phyloP scores from a whole-genome alignment of 2,888 invertebrate species.

The Mactromeris polynyma region DNA sequence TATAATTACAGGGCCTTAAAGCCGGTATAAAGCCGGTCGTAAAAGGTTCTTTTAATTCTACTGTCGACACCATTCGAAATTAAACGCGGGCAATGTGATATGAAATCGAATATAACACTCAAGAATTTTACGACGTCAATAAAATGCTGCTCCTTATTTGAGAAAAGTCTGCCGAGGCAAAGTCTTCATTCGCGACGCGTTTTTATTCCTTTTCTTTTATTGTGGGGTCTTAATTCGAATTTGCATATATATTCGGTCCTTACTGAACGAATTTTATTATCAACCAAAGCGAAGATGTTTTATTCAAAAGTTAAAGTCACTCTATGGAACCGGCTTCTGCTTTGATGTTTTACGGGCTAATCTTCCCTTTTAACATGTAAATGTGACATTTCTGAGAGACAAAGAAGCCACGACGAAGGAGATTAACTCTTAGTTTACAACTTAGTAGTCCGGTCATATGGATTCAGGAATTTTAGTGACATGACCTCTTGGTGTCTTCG shows the following conservation, averaged over 20 bases:
- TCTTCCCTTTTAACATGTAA: slow-evolving; percentile 31
- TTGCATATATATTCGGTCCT: slow-evolving; percentile 70
- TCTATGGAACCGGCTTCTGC: slow-evolving; percentile 27
- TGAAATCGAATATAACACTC: slow-evolving; percentile 71
- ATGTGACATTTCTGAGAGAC: slow-evolving; percentile 30
- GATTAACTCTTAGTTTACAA: not conserved
- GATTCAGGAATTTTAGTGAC: not conserved
- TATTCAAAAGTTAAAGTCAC: slow-evolving; percentile 59
- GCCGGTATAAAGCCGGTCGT: slow-evolving; percentile 66
- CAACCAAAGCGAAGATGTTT: slow-evolving; percentile 47
- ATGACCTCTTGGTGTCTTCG: not conserved
- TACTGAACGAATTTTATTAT: slow-evolving; percentile 56
- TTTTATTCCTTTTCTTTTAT: slow-evolving; percentile 50
- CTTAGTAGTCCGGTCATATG: slow-evolving; percentile 1
- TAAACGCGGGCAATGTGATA: slow-evolving; percentile 68
- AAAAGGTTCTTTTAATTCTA: slow-evolving; percentile 68
- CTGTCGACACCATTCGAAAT: slow-evolving; percentile 71
- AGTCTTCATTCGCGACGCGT: slow-evolving; percentile 40
- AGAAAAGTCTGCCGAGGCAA: slow-evolving; percentile 55
- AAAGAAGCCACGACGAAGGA: not conserved
- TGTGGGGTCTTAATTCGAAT: slow-evolving; percentile 65
- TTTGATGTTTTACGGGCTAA: slow-evolving; percentile 58
- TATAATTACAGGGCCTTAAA: slow-evolving; percentile 72
- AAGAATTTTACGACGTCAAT: slow-evolving; percentile 68
- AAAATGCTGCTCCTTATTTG: slow-evolving; percentile 66